Evolutionary conservation across 2,797 vertebrate genomes (phyloP).

Genomic region (Schizopygopsis pylzovi): DNA sequence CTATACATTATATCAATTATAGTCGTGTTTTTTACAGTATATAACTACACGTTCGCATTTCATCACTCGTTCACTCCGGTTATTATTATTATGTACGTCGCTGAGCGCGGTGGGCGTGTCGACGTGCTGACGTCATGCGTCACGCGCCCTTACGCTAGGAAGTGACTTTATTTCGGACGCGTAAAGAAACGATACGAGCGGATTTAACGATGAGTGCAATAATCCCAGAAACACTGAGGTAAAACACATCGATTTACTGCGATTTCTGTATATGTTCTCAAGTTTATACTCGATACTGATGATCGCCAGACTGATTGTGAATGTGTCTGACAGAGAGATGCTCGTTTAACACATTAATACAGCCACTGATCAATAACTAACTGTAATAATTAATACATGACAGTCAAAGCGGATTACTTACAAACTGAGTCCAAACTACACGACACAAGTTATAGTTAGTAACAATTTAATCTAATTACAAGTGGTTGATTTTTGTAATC

Average conservation of each 20-base stretch:
- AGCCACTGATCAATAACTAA: not conserved
- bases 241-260: not conserved
- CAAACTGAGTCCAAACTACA: not conserved
- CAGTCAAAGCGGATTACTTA: not conserved
- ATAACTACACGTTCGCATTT: not conserved
- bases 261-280: not conserved
- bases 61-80: too few relatives aligned
- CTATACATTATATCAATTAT: not conserved
- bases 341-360: not conserved
- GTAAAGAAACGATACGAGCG: not conserved
- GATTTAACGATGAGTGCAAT: conserved; percentile 72
- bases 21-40: not conserved
- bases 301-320: too few relatives aligned
- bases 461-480: too few relatives aligned
- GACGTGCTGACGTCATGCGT: conserved; percentile 5
- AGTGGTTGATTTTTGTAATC: too few relatives aligned
- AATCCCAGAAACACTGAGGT: conserved; percentile 81
- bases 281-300: not conserved
- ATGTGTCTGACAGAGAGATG: not conserved
- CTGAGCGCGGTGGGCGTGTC: not conserved
- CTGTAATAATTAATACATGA: too few relatives aligned
- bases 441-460: not conserved
- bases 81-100: not conserved
- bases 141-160: conserved; percentile 7
- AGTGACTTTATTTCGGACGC: not conserved